Evolutionary conservation across 2,888 invertebrate genomes (phyloP).

Genomic region (Drosophila pseudotakahashii): DNA sequence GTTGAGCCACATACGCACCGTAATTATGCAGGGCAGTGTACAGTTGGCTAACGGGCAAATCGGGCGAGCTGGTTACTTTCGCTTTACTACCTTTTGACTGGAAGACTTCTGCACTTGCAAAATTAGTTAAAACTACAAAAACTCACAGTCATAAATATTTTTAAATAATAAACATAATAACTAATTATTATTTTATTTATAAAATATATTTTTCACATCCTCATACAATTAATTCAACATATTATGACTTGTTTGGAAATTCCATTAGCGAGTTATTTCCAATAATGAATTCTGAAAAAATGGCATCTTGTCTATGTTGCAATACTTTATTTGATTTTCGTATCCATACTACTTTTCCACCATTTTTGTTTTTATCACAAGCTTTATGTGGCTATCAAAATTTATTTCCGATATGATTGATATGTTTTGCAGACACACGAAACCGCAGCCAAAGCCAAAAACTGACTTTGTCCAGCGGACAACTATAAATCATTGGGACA

Average conservation of each 20-base stretch:
- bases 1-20: conserved; percentile 60
- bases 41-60: conserved; percentile 42
- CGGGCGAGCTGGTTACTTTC: conserved; percentile 51
- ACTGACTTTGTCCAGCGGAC: conserved; percentile 52
- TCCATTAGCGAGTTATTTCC: background rate
- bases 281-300: conserved; percentile 1
- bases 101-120: no score
- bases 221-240: background rate
- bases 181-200: no score
- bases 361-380: conserved; percentile 42
- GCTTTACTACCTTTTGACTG: conserved; percentile 12
- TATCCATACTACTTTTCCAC: background rate
- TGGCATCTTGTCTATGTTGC: conserved; percentile 12
- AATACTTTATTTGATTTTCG: conserved; percentile 16
- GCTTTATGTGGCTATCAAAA: conserved; percentile 59
- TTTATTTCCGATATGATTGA: conserved; percentile 75
- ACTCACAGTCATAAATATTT: background rate
- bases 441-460: conserved; percentile 56
- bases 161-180: background rate
- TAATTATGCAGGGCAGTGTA: conserved; percentile 52
- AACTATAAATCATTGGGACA: conserved; percentile 69
- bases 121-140: background rate
- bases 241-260: background rate
- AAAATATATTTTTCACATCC: no score
- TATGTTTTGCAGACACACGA: conserved; percentile 59